Evolutionary conservation across 2,113 vertebrate genomes (phyloP), one percentile per base, ranked within the genome.

Genomic region (Oryzias curvinotus): DNA sequence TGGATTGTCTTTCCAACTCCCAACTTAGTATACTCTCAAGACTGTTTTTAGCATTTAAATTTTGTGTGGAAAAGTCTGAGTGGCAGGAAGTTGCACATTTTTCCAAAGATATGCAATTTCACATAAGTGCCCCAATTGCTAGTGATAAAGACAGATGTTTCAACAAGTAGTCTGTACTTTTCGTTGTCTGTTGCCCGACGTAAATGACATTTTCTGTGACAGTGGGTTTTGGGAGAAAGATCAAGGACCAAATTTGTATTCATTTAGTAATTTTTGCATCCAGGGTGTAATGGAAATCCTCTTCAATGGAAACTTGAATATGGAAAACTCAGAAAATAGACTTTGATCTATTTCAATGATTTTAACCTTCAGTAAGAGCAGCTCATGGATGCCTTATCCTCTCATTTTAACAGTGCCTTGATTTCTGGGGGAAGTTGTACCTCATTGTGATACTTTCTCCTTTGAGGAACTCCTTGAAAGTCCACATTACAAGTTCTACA

Each of bases 241-340:
- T 43, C 42, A 50, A 12, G 67, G 50, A n/a, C 19, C 17, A n/a
- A 21, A 46, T 52, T 44, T 36, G 30, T 10, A 36, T 10, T 36
- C 36, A 36, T 36, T 12, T 36, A 12, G 0, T 36, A 36, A 43
- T 36, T 64, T 42, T 65, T 21, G 21, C 30, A 45, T 75, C 41
- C 52, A 18, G 57, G 45, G 57, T 63, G n/a, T 4, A 63, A 71
- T 60, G 45, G 46, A 60, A 70, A 63, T 77, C 50, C 47, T 57
- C 66, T 78, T 83, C 63, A 72, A 68, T 67, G 74, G 50, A 44
- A 69, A 83, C 69, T 69, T 26, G 74, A 83, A 70, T 81, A 74
- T 71, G 68, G 51, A 66, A 54, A 57, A 66, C n/a, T 66, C 65
- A 65, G 66, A 54, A 75, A 81, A 73, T 71, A 73, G 66, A 23